Percentiles rank a stretch among this genome's conserved stretches.
phyloP scores from a whole-genome alignment of 1,140 invertebrate genomes.

The Drosophila nasuta region DNA sequence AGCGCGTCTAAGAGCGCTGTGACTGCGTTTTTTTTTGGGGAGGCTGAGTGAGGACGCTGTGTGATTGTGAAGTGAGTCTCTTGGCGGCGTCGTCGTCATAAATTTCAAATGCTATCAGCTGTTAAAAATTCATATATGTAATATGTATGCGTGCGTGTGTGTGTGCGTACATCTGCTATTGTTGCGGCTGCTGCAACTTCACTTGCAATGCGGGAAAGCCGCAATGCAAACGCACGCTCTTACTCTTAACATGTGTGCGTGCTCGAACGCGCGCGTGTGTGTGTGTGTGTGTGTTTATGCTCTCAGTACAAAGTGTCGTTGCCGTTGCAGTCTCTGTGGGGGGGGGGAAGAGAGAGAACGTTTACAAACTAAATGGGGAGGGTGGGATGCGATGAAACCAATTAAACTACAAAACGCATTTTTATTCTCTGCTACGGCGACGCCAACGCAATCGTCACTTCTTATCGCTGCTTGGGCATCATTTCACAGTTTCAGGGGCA shows the following conservation, averaged over 20 bases:
- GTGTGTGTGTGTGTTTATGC: slow-evolving; percentile 22
- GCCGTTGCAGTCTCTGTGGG: slow-evolving; percentile 10
- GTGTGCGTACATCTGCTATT: slow-evolving; percentile 49
- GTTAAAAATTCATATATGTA: slow-evolving; percentile 65
- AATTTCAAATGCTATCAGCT: slow-evolving; percentile 76
- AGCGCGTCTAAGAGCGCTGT: neutral
- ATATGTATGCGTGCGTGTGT: slow-evolving; percentile 11
- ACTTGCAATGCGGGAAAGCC: slow-evolving; percentile 46
- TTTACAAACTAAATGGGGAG: slow-evolving; percentile 35
- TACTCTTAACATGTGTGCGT: slow-evolving; percentile 5
- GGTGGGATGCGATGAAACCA: slow-evolving; percentile 41
- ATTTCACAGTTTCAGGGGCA: slow-evolving; percentile 26
- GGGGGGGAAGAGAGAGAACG: neutral
- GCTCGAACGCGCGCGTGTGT: neutral
- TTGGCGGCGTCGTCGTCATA: slow-evolving; percentile 50
- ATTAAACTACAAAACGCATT: slow-evolving; percentile 66
- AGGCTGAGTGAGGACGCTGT: neutral
- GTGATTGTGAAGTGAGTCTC: slow-evolving; percentile 17
- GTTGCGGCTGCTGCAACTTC: slow-evolving; percentile 27
- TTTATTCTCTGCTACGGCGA: slow-evolving; percentile 40
- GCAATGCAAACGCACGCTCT: slow-evolving; percentile 7
- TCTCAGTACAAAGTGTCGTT: slow-evolving; percentile 50
- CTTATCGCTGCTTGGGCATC: slow-evolving; percentile 58
- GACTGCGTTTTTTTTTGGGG: neutral
- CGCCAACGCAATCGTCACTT: slow-evolving; percentile 40